These are phyloP conservation scores for Chloebia gouldiae DNA, from an alignment of 2,113 vertebrate genomes.

Conservation along the genomic window DNA sequence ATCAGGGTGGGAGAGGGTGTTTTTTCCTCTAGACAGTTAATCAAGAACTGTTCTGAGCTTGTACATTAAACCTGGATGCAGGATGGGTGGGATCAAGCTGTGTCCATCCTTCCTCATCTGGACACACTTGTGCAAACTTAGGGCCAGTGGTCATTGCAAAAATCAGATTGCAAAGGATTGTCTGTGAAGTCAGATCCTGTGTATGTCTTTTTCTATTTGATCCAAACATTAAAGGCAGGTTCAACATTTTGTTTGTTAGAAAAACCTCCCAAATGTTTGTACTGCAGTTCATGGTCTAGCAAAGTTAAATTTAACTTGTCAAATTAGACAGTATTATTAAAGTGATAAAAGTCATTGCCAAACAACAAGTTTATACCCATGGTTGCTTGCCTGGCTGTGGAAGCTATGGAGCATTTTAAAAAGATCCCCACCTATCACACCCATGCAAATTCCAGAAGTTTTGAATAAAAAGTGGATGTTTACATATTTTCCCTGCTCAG, in stretches of 20 bases:
- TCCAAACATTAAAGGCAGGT: neutral
- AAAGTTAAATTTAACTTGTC: neutral
- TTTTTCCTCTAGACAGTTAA: neutral
- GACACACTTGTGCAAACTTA: neutral
- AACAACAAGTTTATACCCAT: neutral
- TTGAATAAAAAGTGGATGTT: neutral
- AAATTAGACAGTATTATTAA: neutral
- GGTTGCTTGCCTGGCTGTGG: neutral
- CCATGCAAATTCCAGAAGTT: neutral
- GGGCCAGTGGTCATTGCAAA: neutral
- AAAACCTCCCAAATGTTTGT: neutral
- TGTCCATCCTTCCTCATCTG: neutral
- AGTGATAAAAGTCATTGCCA: neutral
- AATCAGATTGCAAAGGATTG: neutral
- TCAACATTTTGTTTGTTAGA: neutral
- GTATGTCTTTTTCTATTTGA: neutral
- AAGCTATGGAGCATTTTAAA: neutral
- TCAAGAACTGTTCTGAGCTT: neutral
- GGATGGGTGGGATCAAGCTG: neutral
- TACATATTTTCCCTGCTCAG: neutral
- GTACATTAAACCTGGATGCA: neutral
- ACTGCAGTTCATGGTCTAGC: neutral
- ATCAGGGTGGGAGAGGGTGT: neutral
- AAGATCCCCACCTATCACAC: accelerated
- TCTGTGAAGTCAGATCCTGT: neutral